A percentile compares a stretch with the other conserved stretches of the same genome.
phyloP scores from a whole-genome alignment of 2,113 vertebrate species.

The Phoxinus phoxinus region DNA sequence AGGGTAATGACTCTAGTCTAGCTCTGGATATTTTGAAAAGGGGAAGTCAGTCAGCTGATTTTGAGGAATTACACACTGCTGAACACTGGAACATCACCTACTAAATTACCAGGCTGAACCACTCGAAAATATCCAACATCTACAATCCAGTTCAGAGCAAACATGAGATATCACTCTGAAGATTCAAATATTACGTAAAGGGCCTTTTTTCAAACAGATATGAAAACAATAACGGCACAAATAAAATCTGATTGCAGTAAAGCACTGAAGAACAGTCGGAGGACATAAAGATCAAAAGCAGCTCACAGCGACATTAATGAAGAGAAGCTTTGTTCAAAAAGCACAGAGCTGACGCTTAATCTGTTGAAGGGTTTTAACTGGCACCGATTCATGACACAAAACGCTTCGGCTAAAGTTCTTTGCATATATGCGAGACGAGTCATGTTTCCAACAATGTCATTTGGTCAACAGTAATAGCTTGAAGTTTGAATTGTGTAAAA shows the following conservation, averaged over 20 bases:
- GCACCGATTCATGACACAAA: not conserved
- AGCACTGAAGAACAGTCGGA: not conserved
- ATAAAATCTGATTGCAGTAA: not conserved
- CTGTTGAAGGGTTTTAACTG: not conserved
- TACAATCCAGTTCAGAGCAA: not conserved
- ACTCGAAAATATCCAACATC: not conserved
- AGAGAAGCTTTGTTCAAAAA: not conserved
- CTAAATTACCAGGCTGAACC: not conserved
- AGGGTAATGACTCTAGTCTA: not conserved
- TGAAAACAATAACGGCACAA: not conserved
- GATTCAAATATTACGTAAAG: not conserved
- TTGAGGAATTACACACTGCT: not conserved
- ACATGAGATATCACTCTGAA: not conserved
- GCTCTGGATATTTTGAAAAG: not conserved
- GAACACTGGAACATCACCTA: not conserved
- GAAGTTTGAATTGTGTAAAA: not conserved
- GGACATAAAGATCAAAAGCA: slow-evolving; percentile 6
- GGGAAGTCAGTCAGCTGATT: slow-evolving; percentile 23
- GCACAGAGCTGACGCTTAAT: not conserved
- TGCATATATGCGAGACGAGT: not conserved
- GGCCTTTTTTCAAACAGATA: not conserved
- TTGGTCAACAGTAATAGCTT: not conserved
- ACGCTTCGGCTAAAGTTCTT: not conserved
- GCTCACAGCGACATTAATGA: not conserved
- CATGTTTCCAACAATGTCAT: not conserved